A percentile compares a stretch with the other conserved stretches of the same genome.
Conservation (phyloP, 2,888 invertebrate species). For the Eueremaeus valkanovi region DNA sequence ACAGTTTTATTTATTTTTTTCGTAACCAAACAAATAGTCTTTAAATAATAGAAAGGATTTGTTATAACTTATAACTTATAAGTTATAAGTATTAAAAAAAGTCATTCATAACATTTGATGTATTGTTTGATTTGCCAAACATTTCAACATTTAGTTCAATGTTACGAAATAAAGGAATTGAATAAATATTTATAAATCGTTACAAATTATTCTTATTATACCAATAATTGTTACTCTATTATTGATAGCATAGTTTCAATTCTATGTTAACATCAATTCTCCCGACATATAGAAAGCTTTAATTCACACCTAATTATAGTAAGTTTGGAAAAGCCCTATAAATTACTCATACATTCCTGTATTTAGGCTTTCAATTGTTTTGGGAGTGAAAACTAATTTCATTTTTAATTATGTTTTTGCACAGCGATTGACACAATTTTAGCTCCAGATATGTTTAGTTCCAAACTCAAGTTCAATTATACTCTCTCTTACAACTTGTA, state of each 20-base stretch:
- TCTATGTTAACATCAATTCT: not conserved
- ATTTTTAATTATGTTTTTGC: no score
- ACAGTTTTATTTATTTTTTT: no score
- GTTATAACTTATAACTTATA: no score
- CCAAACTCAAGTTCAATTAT: no score
- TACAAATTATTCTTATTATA: not conserved
- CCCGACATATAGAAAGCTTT: not conserved
- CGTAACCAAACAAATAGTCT: not conserved
- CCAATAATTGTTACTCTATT: no score
- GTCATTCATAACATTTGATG: not conserved
- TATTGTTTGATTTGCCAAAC: not conserved
- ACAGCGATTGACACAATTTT: no score
- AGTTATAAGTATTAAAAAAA: no score
- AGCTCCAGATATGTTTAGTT: no score
- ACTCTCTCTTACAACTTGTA: no score
- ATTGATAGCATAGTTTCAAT: not conserved
- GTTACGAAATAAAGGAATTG: not conserved
- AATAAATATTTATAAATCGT: not conserved
- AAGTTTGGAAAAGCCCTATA: not conserved
- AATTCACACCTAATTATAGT: conserved; percentile 14
- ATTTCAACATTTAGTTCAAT: not conserved
- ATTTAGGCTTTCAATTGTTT: no score
- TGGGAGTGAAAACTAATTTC: no score
- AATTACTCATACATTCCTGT: no score
- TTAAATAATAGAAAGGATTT: not conserved